phyloP scores from a whole-genome alignment of 1,140 invertebrate species.

The Halesus radiatus region DNA sequence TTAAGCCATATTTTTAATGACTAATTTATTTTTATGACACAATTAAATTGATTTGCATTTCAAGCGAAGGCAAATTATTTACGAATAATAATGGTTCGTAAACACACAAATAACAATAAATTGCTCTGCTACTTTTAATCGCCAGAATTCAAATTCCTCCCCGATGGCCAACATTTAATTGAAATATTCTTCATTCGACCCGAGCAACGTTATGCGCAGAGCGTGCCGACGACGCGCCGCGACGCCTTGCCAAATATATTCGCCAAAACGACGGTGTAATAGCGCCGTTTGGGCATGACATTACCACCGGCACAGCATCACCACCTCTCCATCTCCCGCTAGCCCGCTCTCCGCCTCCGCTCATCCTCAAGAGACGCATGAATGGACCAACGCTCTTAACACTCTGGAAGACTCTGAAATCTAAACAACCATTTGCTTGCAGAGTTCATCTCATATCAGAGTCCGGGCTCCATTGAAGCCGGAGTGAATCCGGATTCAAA shows the following conservation, averaged over 20 bases:
- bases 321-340: background rate
- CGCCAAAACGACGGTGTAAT: constrained; percentile 28
- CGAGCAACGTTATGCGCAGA: background rate
- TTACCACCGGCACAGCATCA: background rate
- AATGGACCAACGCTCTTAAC: constrained; percentile 1
- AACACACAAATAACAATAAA: constrained; percentile 1
- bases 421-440: background rate
- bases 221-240: constrained; percentile 9
- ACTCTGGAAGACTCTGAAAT: background rate
- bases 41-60: too few species aligned
- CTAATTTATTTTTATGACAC: too few species aligned
- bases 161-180: constrained; percentile 17
- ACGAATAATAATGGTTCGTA: background rate
- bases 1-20: too few species aligned
- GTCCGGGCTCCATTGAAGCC: too few species aligned
- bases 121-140: background rate
- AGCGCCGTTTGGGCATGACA: constrained; percentile 21
- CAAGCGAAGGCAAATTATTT: background rate
- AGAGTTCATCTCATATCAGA: too few species aligned
- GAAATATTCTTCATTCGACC: background rate
- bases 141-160: background rate
- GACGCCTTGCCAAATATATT: constrained; percentile 25
- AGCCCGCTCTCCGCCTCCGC: background rate
- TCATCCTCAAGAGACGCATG: background rate
- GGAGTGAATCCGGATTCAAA: too few species aligned